phyloP scores from a whole-genome alignment of 92 coral and sea anemone species.

The Actinostola sp. region DNA sequence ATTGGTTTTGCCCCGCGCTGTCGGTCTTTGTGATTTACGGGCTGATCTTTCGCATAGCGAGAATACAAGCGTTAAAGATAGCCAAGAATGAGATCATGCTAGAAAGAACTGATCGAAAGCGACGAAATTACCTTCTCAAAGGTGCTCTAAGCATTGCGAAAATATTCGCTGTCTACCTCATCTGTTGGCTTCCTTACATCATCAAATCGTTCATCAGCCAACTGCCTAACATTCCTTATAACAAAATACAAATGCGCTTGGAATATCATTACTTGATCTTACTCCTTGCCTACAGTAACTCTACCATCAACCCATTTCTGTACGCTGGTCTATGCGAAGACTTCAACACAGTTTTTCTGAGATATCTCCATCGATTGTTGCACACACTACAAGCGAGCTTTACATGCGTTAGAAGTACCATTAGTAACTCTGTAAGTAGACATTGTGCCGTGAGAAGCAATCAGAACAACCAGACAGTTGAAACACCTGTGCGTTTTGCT shows the following conservation, averaged over 20 bases:
- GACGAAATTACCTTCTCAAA: constrained; percentile 56
- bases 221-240: constrained; percentile 4
- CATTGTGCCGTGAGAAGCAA: background rate
- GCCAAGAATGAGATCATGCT: constrained; percentile 54
- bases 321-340: constrained; percentile 85
- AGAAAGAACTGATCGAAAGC: constrained; percentile 56
- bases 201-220: constrained; percentile 35
- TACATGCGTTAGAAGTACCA: background rate
- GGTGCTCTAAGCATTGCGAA: constrained; percentile 82
- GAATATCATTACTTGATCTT: constrained; percentile 50
- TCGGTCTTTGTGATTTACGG: constrained; percentile 62
- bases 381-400: background rate
- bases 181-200: constrained; percentile 84
- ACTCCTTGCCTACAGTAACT: constrained; percentile 63
- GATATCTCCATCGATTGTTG: constrained; percentile 26
- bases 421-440: constrained; percentile 3
- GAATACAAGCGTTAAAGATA: constrained; percentile 71
- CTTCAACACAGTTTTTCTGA: constrained; percentile 59
- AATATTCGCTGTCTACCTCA: constrained; percentile 66
- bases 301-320: constrained; percentile 75
- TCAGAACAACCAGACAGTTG: background rate
- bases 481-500: constrained; percentile 3
- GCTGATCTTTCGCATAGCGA: constrained; percentile 74
- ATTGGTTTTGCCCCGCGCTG: constrained; percentile 74
- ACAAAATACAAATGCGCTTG: constrained; percentile 7